These are phyloP conservation scores for Drosophila greeni DNA, from an alignment of 2,888 invertebrate genomes.

Conservation along the genomic window DNA sequence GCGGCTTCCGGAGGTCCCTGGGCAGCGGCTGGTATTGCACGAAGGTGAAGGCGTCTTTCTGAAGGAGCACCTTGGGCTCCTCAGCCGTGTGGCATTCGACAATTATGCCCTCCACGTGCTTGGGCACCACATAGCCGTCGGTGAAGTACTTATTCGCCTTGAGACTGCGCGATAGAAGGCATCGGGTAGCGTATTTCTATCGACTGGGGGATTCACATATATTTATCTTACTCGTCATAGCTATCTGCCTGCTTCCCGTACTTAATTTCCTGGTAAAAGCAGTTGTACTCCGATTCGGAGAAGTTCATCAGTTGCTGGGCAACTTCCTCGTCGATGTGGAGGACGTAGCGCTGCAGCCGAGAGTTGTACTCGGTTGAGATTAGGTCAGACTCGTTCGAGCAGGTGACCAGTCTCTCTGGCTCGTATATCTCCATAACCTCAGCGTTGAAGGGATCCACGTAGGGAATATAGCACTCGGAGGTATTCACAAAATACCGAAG, in stretches of 20 bases:
- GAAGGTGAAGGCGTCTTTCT: conserved; percentile 36
- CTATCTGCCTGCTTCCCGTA: conserved; percentile 25
- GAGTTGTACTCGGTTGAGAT: conserved; percentile 28
- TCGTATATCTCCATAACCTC: conserved; percentile 80
- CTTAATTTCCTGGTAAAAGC: conserved; percentile 67
- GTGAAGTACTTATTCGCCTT: conserved; percentile 27
- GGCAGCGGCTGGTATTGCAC: conserved; percentile 19
- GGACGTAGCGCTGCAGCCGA: conserved; percentile 23
- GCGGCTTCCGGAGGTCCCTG: neutral
- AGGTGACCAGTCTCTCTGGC: conserved; percentile 80
- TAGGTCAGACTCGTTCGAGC: conserved; percentile 70
- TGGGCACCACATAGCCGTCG: conserved; percentile 33
- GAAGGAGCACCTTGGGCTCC: conserved; percentile 22
- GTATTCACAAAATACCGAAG: conserved; percentile 76
- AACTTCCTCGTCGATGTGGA: conserved; percentile 41
- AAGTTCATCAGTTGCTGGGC: conserved; percentile 37
- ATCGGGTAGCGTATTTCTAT: neutral
- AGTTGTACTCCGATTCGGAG: conserved; percentile 47
- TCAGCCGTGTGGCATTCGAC: conserved; percentile 28
- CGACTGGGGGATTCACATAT: neutral
- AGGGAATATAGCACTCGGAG: conserved; percentile 82
- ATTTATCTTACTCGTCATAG: conserved; percentile 23
- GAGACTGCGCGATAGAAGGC: neutral
- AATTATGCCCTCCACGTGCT: conserved; percentile 37
- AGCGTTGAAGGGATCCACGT: conserved; percentile 81